These are phyloP conservation scores for Oryctes rhinoceros DNA, from an alignment of 1,140 invertebrate genomes.

Conservation along the genomic window DNA sequence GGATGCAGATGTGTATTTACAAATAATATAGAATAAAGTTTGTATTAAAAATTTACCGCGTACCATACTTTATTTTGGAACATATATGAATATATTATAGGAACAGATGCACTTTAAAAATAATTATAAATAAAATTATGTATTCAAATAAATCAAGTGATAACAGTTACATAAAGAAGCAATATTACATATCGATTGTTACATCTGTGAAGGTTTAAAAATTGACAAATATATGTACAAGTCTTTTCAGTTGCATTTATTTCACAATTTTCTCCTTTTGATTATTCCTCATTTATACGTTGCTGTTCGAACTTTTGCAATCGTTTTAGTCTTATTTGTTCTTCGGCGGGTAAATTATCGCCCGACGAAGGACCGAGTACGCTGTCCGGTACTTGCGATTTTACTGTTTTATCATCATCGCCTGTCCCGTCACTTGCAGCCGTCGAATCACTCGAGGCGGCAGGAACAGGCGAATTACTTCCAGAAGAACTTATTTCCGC, in stretches of 20 bases:
- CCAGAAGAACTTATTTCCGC: background rate
- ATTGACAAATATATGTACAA: constrained; percentile 17
- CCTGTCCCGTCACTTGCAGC: constrained; percentile 23
- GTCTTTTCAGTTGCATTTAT: background rate
- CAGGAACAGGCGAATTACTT: background rate
- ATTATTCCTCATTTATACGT: constrained; percentile 21
- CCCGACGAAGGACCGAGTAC: constrained; percentile 46
- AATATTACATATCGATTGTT: constrained; percentile 23
- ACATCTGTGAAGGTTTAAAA: constrained; percentile 20
- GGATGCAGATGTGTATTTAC: background rate
- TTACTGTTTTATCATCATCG: constrained; percentile 43
- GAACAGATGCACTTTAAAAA: constrained; percentile 15
- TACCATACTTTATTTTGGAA: background rate
- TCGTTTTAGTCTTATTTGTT: constrained; percentile 73
- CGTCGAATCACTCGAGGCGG: constrained; percentile 37
- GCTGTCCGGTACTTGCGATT: constrained; percentile 43
- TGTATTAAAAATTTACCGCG: background rate
- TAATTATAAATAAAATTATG: constrained; percentile 23
- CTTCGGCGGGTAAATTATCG: constrained; percentile 46
- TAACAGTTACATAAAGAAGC: constrained; percentile 25
- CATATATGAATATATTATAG: background rate
- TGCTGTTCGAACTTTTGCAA: constrained; percentile 73
- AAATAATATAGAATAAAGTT: background rate
- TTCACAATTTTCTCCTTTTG: background rate
- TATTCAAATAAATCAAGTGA: constrained; percentile 25